Percentiles rank a stretch among this genome's conserved stretches.
These are phyloP conservation scores for Scopus umbretta DNA, from an alignment of 2,113 vertebrate species.

Conservation along the genomic window DNA sequence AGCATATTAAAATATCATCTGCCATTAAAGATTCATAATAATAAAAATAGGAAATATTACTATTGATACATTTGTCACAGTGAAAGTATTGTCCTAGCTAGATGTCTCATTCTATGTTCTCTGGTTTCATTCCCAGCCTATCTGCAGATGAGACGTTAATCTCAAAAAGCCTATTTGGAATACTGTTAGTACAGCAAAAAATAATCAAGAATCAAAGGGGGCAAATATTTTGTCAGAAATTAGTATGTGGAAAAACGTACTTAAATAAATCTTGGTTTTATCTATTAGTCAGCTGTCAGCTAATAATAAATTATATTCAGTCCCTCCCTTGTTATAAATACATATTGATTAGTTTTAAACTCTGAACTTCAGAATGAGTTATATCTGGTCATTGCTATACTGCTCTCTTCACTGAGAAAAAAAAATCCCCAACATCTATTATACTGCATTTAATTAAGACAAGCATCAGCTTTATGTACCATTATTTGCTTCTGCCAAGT, in stretches of 20 bases:
- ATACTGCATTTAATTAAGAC: constrained; percentile 86
- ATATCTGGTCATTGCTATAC: constrained; percentile 74
- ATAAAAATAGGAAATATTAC: neutral
- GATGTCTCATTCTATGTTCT: neutral
- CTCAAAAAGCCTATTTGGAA: constrained; percentile 32
- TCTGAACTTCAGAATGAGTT: constrained; percentile 78
- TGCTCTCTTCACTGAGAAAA: constrained; percentile 68
- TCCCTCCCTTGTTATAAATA: constrained; percentile 71
- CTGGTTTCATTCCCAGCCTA: neutral
- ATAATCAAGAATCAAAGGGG: neutral
- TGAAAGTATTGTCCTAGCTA: neutral
- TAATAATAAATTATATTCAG: constrained; percentile 61
- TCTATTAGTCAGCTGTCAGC: constrained; percentile 64
- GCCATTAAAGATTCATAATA: neutral
- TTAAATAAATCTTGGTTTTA: constrained; percentile 48
- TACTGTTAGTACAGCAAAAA: neutral
- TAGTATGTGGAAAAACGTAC: constrained; percentile 12
- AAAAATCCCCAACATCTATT: constrained; percentile 69
- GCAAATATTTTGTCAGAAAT: constrained; percentile 30
- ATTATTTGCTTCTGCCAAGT: constrained; percentile 77
- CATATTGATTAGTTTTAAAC: constrained; percentile 81
- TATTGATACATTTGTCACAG: neutral
- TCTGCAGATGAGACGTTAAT: neutral
- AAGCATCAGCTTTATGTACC: constrained; percentile 76
- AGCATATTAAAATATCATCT: neutral